Base-by-base conservation (phyloP, 2,797 vertebrate genomes). In the Argentina silus region DNA sequence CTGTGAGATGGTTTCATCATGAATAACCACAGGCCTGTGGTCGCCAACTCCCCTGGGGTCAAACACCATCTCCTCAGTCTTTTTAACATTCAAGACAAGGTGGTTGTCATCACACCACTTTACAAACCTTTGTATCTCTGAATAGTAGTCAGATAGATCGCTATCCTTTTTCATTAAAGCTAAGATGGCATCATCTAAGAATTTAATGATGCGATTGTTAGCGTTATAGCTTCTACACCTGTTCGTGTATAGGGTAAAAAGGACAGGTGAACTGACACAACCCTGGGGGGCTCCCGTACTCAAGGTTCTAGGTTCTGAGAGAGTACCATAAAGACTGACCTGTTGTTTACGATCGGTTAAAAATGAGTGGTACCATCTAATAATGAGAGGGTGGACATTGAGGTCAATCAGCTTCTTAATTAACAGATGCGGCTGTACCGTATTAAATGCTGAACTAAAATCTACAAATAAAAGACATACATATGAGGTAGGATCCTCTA, bases 361-460 rank as follows among this genome's bases (percentile, higher is more conserved):
- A 23, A 67, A 67, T 9, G 5, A 23, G 45, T 44, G 51, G 42
- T 65, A 67, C 71, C 43, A 48, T 12, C 8, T 67, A 42, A 47
- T 48, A 21, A 15, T 66, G 9, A 23, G 44, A 45, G 62, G 19
- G 36, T 66, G 9, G 48, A 66, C 62, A 36, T 27, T 27, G 9
- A 73, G 53, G 19, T 45, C n/a, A 48, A 23, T 66, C 7, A 59
- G 15, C 17, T 67, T 66, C 4, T 12, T 57, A 7, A 75, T 6
- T 21, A 74, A 61, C 5, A 61, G 36, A 69, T 62, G 12, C 2
- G 27, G 47, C 42, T 56, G 67, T n/a, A 62, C 43, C 21, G 43
- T 67, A n/a, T 57, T 73, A 59, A 73, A 67, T 4, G 8, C 45
- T 36, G 53, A 51, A 42, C 47, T 74, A 47, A 61, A 42, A 61